Evolutionary conservation across 2,888 invertebrate species (phyloP).

Genomic region (Hemistola chrysoprasaria): DNA sequence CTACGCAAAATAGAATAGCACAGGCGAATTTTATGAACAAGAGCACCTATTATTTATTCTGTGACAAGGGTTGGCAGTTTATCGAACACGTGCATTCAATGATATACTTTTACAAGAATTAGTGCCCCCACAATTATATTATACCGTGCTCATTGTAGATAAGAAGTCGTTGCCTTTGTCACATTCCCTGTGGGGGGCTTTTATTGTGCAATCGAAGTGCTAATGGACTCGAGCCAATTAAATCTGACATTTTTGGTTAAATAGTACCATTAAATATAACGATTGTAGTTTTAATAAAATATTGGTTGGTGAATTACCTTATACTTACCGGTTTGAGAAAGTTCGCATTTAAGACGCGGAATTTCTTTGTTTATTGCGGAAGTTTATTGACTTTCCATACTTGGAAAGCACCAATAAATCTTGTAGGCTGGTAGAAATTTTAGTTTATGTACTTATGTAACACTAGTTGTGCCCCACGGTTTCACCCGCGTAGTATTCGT

Average conservation of each 20-base stretch:
- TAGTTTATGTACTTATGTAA: too few relatives aligned
- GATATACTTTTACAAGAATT: slow-evolving; percentile 67
- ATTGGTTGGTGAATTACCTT: neutral
- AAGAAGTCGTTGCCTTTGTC: slow-evolving; percentile 56
- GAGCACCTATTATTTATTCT: too few relatives aligned
- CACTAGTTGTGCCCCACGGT: too few relatives aligned
- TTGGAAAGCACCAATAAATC: neutral
- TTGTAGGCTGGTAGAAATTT: too few relatives aligned
- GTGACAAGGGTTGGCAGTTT: slow-evolving; percentile 3
- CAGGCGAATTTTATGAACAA: slow-evolving; percentile 12
- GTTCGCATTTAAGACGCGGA: neutral
- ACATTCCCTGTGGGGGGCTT: slow-evolving; percentile 43
- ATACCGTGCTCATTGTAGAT: slow-evolving; percentile 67
- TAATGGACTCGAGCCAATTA: slow-evolving; percentile 31
- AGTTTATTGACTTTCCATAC: slow-evolving; percentile 1
- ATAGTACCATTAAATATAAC: neutral
- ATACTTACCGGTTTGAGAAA: slow-evolving; percentile 2
- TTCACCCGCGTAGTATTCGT: too few relatives aligned
- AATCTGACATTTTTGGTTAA: slow-evolving; percentile 4
- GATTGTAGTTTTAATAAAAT: neutral
- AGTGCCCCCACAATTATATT: slow-evolving; percentile 53
- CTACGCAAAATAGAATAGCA: neutral
- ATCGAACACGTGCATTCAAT: slow-evolving; percentile 49
- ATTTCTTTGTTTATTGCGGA: neutral
- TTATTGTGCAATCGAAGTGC: slow-evolving; percentile 41